phyloP scores from a whole-genome alignment of 1,140 invertebrate species.

The Phymorhynchus buccinoides region DNA sequence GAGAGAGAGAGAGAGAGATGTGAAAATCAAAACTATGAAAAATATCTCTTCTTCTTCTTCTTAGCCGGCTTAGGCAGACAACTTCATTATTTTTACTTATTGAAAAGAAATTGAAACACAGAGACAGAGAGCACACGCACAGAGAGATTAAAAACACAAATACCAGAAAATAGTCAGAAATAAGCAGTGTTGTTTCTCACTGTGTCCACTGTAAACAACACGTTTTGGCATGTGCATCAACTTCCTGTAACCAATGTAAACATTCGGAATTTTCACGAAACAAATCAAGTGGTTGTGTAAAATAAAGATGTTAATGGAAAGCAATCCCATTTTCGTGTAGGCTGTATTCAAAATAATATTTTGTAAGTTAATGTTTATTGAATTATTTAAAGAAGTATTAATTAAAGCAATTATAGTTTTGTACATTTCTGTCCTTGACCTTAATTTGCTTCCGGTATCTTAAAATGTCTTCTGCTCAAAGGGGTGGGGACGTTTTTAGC shows the following conservation, averaged over 20 bases:
- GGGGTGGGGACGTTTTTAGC: no score
- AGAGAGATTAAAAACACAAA: background rate
- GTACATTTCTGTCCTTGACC: slow-evolving; percentile 9
- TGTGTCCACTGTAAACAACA: slow-evolving; percentile 9
- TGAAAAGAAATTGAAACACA: background rate
- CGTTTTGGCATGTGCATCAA: background rate
- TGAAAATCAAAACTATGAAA: background rate
- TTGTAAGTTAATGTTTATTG: no score
- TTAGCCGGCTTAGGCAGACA: no score
- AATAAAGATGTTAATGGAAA: no score
- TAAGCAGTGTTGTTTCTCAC: background rate
- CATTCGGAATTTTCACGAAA: background rate
- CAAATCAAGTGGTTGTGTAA: background rate
- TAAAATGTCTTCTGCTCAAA: background rate
- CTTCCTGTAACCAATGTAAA: slow-evolving; percentile 34
- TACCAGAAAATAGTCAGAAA: background rate
- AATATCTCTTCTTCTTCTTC: no score
- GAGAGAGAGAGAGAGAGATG: background rate
- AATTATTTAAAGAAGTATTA: no score
- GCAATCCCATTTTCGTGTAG: no score
- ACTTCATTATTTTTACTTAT: no score
- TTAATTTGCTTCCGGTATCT: no score
- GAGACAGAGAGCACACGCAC: background rate
- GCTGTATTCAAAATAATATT: no score
- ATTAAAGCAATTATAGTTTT: no score